Evolutionary conservation across 2,888 invertebrate species (phyloP), one percentile per base, ranked within the genome.

Genomic region (Elysia crispata): DNA sequence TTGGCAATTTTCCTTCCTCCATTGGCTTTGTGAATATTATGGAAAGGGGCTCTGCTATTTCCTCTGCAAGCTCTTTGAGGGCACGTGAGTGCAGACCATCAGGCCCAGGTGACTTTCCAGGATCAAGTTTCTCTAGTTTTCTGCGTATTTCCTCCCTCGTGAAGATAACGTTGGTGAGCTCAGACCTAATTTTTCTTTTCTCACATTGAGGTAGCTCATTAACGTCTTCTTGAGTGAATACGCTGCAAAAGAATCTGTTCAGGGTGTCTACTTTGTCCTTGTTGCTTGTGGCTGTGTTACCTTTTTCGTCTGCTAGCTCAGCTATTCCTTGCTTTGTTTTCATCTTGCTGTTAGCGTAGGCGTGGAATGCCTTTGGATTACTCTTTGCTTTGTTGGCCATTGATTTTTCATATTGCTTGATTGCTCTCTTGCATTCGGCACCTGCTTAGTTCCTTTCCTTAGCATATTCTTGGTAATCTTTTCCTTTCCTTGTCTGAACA

Each of bases 401-500:
- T 6, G 20, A 23, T 23, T 25, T 66, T 23, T 66, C 66, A 28
- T 18, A 18, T 18, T 66, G 23, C 25, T 28, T 23, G 3, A 30
- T 28, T 66, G 66, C 66, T 28, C 25, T 66, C 25, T 28, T n/a
- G n/a, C 74, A 74, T 74, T 54, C 74, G 20, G 41, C 54, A 31
- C 33, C 11, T 20, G 57, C 74, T 57, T 74, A 57, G n/a, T 74
- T 74, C 20, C 74, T 57, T 54, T 1, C 74, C 20, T 74, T 74
- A 18, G 74, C 74, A 60, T 74, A 74, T 1, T n/a, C 74, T 25
- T 8, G n/a, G 50, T 81, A 81, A 28, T 79, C 54, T 23, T 69
- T 49, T 5, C 69, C 75, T 54, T 81, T 79, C n/a, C n/a, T 75
- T 25, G 79, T 75, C n/a, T 81, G 66, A 15, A 81, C 30, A 20